A percentile compares a stretch with the other conserved stretches of the same genome.
These are phyloP conservation scores for Lophura swinhoii DNA, from an alignment of 2,797 vertebrate species.

Conservation along the genomic window DNA sequence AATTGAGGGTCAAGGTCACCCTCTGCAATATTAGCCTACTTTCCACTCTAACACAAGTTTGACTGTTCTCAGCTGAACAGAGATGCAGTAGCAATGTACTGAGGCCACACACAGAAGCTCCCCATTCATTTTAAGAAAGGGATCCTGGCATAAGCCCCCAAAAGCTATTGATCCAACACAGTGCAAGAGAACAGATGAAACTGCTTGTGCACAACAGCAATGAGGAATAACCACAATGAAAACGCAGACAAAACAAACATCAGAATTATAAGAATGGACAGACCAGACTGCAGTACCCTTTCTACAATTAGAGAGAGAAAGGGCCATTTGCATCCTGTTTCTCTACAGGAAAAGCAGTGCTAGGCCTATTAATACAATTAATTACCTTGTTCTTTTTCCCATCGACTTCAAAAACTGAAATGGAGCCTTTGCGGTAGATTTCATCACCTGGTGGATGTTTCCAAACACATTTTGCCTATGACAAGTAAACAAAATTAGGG, in stretches of 20 bases:
- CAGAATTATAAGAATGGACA: neutral
- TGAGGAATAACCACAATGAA: neutral
- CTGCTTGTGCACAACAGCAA: neutral
- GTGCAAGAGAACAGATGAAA: neutral
- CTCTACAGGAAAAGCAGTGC: neutral
- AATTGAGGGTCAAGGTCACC: too few relatives aligned
- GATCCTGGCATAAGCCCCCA: neutral
- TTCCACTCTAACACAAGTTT: neutral
- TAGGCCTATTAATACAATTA: fast-evolving
- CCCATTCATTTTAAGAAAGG: neutral
- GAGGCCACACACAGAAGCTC: neutral
- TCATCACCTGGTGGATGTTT: conserved; percentile 98
- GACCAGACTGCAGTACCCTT: neutral
- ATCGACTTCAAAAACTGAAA: conserved; percentile 98
- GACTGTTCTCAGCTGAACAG: neutral
- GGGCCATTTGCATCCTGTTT: neutral
- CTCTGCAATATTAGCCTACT: neutral
- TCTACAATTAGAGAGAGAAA: neutral
- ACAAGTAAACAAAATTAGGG: neutral
- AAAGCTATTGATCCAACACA: neutral
- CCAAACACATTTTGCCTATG: conserved; percentile 97
- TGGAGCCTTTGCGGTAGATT: conserved; percentile 95
- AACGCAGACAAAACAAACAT: neutral
- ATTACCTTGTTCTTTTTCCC: conserved; percentile 98
- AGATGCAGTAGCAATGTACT: neutral